A percentile compares a stretch with the other conserved stretches of the same genome.
These are phyloP conservation scores for Lethrus apterus DNA, from an alignment of 1,140 invertebrate genomes.

Conservation along the genomic window DNA sequence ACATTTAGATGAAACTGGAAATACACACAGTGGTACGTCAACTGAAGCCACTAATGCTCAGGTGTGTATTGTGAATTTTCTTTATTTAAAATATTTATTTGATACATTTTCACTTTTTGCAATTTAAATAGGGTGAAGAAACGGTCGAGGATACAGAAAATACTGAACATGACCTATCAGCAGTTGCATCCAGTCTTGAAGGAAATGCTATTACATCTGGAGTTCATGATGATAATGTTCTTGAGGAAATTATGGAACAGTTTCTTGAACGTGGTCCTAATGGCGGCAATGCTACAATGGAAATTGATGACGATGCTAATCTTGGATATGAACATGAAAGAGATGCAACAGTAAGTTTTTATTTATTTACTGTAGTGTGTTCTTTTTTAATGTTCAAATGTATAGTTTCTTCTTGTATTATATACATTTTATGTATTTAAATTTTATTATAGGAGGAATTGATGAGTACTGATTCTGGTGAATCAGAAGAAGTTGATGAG, in stretches of 20 bases:
- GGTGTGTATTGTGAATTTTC: neutral
- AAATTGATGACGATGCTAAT: slow-evolving; percentile 38
- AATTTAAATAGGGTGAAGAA: slow-evolving; percentile 53
- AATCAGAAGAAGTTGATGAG: slow-evolving; percentile 38
- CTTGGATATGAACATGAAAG: slow-evolving; percentile 33
- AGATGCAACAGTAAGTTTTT: slow-evolving; percentile 33
- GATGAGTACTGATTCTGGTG: slow-evolving; percentile 51
- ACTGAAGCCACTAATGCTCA: slow-evolving; percentile 45
- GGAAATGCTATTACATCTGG: slow-evolving; percentile 45
- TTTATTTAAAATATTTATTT: neutral
- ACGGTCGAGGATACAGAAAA: slow-evolving; percentile 58
- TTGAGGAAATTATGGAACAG: slow-evolving; percentile 66
- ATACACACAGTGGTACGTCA: slow-evolving; percentile 27
- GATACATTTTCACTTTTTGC: neutral
- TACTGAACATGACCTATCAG: slow-evolving; percentile 58
- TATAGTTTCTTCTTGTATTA: neutral
- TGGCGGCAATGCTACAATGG: slow-evolving; percentile 32
- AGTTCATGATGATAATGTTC: slow-evolving; percentile 46
- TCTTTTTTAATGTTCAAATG: neutral
- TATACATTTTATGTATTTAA: neutral
- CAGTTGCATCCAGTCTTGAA: slow-evolving; percentile 51
- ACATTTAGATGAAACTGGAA: slow-evolving; percentile 24
- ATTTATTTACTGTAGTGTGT: no score
- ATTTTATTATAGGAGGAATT: slow-evolving; percentile 45
- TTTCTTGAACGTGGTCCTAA: slow-evolving; percentile 49